These are phyloP conservation scores for Epinotia demarniana DNA, from an alignment of 2,888 invertebrate species.

Conservation along the genomic window DNA sequence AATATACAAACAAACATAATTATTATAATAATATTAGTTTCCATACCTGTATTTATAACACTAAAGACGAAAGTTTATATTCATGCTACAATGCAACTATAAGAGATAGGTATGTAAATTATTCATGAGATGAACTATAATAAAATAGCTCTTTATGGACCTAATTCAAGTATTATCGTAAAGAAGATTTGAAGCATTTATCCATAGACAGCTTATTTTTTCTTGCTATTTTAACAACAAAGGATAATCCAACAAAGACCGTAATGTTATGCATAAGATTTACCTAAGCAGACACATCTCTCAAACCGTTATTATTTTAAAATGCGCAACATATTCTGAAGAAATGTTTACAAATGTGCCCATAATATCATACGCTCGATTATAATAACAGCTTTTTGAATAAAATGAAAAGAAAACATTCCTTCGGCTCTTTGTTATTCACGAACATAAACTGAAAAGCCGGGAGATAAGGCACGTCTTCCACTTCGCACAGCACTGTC, in stretches of 20 bases:
- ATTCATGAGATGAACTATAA: constrained; percentile 1
- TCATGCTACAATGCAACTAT: not conserved
- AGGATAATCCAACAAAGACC: not conserved
- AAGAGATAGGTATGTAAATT: not conserved
- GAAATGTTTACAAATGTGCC: constrained; percentile 25
- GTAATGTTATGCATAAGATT: constrained; percentile 8
- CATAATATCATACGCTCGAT: constrained; percentile 32
- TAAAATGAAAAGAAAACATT: constrained; percentile 44
- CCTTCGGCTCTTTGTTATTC: constrained; percentile 41
- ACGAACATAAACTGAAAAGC: constrained; percentile 35
- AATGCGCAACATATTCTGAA: constrained; percentile 5
- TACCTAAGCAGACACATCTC: constrained; percentile 5
- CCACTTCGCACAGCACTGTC: constrained; percentile 11
- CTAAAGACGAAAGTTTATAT: not conserved
- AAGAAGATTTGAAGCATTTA: not conserved
- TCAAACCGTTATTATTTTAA: not conserved
- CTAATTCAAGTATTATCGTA: not conserved
- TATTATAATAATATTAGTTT: too few relatives aligned
- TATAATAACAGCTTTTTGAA: constrained; percentile 38
- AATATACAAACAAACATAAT: too few relatives aligned
- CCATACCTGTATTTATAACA: not conserved
- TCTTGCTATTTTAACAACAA: not conserved
- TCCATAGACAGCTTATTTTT: constrained; percentile 2
- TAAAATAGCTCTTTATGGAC: not conserved
- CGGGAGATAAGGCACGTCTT: constrained; percentile 43